A percentile compares a stretch with the other conserved stretches of the same genome.
Conservation (phyloP, 2,888 invertebrate species). For the Ichneumoninae sp. region DNA sequence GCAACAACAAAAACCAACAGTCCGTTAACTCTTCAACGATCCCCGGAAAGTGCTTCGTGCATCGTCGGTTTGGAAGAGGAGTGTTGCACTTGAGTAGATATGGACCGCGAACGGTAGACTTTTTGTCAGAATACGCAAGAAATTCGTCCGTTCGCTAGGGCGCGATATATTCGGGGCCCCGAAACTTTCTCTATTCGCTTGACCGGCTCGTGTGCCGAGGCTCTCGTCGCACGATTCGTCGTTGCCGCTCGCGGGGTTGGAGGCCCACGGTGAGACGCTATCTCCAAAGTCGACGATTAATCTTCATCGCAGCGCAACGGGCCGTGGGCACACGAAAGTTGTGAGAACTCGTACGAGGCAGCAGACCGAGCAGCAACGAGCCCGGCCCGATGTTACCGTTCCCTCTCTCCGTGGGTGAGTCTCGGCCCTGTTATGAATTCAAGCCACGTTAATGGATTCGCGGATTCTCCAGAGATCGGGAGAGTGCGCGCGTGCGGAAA, state of each 20-base stretch:
- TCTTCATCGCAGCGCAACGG: slow-evolving; percentile 62
- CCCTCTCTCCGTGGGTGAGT: slow-evolving; percentile 41
- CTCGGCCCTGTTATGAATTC: slow-evolving; percentile 64
- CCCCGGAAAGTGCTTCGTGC: background rate
- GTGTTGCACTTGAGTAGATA: background rate
- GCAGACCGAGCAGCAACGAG: slow-evolving; percentile 52
- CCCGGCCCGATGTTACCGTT: slow-evolving; percentile 51
- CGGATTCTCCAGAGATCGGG: slow-evolving; percentile 46
- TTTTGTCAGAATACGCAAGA: background rate
- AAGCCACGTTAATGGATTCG: slow-evolving; percentile 67
- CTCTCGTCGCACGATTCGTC: slow-evolving; percentile 34
- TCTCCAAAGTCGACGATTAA: slow-evolving; percentile 65
- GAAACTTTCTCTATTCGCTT: slow-evolving; percentile 57
- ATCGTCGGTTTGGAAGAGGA: background rate
- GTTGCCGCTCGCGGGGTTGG: background rate
- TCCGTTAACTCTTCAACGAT: background rate
- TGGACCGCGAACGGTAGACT: background rate
- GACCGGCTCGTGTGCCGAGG: slow-evolving; percentile 21
- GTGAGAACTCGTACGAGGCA: slow-evolving; percentile 63
- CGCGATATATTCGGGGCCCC: slow-evolving; percentile 40
- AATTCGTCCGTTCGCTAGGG: slow-evolving; percentile 13
- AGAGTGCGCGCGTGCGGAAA: slow-evolving; percentile 41
- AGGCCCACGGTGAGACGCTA: slow-evolving; percentile 35
- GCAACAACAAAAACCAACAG: background rate
- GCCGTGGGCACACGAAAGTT: slow-evolving; percentile 62